Evolutionary conservation across 2,888 invertebrate genomes (phyloP).

Genomic region (Colletes collaris): DNA sequence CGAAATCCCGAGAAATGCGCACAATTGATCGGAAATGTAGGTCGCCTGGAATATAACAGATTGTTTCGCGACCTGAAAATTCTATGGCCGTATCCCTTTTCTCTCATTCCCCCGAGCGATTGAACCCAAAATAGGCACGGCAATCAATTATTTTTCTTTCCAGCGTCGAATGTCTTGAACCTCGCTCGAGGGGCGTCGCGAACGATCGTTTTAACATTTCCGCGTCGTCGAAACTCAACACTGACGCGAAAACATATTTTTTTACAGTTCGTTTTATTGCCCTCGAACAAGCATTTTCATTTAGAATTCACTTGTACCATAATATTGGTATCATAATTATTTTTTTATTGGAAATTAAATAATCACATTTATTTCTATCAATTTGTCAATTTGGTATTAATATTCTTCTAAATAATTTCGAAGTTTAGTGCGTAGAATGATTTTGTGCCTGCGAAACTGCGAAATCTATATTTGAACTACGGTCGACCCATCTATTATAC

Average conservation of each 20-base stretch:
- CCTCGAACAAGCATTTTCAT: neutral
- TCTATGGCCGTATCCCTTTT: conserved; percentile 17
- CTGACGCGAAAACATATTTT: neutral
- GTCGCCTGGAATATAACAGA: conserved; percentile 51
- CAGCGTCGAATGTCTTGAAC: conserved; percentile 3
- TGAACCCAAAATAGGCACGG: conserved; percentile 16
- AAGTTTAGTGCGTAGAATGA: no score
- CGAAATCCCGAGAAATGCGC: conserved; percentile 69
- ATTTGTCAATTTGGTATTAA: no score
- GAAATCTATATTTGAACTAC: neutral
- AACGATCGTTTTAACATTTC: conserved; percentile 9
- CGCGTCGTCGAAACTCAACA: neutral
- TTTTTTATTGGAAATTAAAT: no score
- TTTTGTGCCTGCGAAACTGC: neutral
- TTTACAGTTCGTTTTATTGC: neutral
- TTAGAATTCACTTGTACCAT: neutral
- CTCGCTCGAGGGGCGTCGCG: neutral
- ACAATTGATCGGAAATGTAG: conserved; percentile 63
- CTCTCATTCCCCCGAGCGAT: conserved; percentile 10
- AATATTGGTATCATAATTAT: neutral
- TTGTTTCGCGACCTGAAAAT: conserved; percentile 60
- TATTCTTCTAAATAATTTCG: no score
- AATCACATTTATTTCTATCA: no score
- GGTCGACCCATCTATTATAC: neutral
- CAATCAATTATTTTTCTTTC: conserved; percentile 37